Conservation (phyloP, 1,140 invertebrate species). For the Lordiphosa collinella region DNA sequence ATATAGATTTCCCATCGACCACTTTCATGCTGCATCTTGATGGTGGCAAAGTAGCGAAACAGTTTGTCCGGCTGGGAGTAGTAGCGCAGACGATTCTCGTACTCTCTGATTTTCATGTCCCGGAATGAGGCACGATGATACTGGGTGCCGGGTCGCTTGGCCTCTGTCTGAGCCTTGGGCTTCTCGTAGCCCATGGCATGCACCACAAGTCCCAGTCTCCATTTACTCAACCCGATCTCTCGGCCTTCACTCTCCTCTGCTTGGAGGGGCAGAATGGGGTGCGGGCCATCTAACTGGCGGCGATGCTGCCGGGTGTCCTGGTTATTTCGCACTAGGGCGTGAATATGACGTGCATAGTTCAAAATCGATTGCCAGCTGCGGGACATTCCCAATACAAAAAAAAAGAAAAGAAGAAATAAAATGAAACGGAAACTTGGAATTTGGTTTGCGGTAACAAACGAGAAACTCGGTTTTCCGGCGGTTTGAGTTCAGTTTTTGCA, state of each 20-base stretch:
- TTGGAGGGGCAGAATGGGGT: too few species aligned
- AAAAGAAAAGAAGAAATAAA: background rate
- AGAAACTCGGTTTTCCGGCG: slow-evolving; percentile 13
- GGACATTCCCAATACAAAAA: slow-evolving; percentile 11
- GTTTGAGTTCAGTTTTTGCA: slow-evolving; percentile 29
- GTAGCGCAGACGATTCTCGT: slow-evolving; percentile 44
- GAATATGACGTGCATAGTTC: slow-evolving; percentile 2
- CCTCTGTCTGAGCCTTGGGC: background rate
- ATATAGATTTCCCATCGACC: slow-evolving; percentile 37
- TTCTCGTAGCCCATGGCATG: background rate
- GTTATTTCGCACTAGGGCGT: background rate
- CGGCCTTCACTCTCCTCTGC: too few species aligned
- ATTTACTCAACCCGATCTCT: too few species aligned
- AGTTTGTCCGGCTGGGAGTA: slow-evolving; percentile 36
- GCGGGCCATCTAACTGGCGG: background rate
- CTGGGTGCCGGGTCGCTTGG: background rate
- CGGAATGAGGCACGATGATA: slow-evolving; percentile 31
- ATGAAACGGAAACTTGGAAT: slow-evolving; percentile 27
- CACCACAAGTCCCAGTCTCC: background rate
- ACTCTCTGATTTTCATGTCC: slow-evolving; percentile 26
- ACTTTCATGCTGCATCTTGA: slow-evolving; percentile 19
- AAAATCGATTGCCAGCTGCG: slow-evolving; percentile 12
- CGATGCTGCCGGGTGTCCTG: background rate
- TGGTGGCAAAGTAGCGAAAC: slow-evolving; percentile 52
- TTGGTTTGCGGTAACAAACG: slow-evolving; percentile 12